Base-by-base conservation (phyloP, 2,113 vertebrate genomes). In the Mohoua ochrocephala region DNA sequence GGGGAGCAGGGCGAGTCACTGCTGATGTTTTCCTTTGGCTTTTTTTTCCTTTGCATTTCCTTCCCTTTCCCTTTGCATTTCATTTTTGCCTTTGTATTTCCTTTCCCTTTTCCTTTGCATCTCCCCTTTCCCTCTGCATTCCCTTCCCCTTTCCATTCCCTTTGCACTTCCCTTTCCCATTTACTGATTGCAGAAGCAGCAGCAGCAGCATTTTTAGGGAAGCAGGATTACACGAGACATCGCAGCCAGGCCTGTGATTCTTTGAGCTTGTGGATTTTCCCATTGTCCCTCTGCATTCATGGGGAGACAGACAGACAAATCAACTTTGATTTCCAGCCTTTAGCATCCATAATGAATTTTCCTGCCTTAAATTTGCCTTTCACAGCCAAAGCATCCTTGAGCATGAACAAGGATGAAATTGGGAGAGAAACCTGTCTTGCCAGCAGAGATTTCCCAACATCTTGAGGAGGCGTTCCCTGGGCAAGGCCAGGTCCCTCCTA, bases 391-490 rank as follows among this genome's bases (percentile, higher is more conserved):
- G 20, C 23, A 78, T 5, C 10, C 8, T 47, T 28, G 18, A 31
- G 13, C 20, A 61, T 13, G 6, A 47, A 45, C 10, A 70, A 11
- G 15, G n/a, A 20, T 70, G 8, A 54, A 9, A 54, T 0, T 54
- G n/a, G 23, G n/a, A 61, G 33, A 63, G 35, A 57, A 76, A 31
- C 24, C 6, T 41, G 9, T 1, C 4, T 35, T 3, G 2, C 17
- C 9, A 28, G 5, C 20, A 69, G 18, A 42, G 54, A 33, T 37
- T 41, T 74, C 10, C 17, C 56, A 71, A 9, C 1, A 8, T 3
- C 2, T 39, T 11, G 3, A 1, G 2, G 19, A n/a, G 33, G 10
- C 7, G 0, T 33, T 77, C 27, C 11, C 11, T 60, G 33, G 11
- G 9, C 73, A 52, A 27, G 19, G 56, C n/a, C 47, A 17, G 28